These are phyloP conservation scores for Bombylius major DNA, from an alignment of 2,888 invertebrate genomes.

Conservation along the genomic window DNA sequence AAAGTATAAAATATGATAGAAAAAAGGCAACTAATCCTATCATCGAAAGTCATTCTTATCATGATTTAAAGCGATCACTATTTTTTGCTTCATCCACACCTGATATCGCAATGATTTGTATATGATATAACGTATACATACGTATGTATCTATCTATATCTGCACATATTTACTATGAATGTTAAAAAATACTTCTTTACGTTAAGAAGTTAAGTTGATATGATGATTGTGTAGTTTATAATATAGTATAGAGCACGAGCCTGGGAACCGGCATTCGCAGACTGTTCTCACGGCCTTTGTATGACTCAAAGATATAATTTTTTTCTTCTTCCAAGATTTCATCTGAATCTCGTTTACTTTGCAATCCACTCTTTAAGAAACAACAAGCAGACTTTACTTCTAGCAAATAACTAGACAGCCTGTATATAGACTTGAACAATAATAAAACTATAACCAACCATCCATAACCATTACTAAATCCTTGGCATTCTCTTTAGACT, in stretches of 20 bases:
- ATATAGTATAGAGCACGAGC: slow-evolving; percentile 15
- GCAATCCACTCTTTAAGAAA: not conserved
- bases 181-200: not conserved
- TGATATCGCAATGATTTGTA: not conserved
- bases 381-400: too few species aligned
- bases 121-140: too few species aligned
- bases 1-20: not conserved
- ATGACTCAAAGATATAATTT: slow-evolving; percentile 13
- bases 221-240: too few species aligned
- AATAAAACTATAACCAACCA: too few species aligned
- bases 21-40: not conserved
- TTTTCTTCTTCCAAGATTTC: not conserved
- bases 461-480: too few species aligned
- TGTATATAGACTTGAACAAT: too few species aligned
- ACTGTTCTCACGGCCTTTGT: slow-evolving; percentile 22
- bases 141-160: too few species aligned
- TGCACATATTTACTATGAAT: too few species aligned
- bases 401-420: too few species aligned
- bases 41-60: not conserved
- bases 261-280: slow-evolving; percentile 19
- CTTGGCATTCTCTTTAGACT: too few species aligned
- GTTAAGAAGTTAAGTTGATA: not conserved
- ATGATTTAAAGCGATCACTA: not conserved
- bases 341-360: not conserved
- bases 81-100: not conserved